Evolutionary conservation across 2,113 vertebrate genomes (phyloP).

Genomic region (Ardeotis arabs): DNA sequence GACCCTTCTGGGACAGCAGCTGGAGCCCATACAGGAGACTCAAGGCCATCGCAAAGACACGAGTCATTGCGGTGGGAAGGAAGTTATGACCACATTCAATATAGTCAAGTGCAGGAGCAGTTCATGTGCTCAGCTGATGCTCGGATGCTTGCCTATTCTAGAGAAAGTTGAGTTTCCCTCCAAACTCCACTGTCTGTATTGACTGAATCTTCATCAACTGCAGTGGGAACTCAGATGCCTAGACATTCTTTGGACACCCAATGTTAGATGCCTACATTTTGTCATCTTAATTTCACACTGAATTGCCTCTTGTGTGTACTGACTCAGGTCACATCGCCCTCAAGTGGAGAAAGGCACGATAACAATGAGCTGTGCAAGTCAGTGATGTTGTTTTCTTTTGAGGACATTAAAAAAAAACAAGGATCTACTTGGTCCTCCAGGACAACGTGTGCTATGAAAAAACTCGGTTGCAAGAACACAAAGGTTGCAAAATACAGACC

Average conservation of each 20-base stretch:
- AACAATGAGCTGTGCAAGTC: background rate
- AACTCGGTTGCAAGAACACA: background rate
- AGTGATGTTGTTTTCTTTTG: background rate
- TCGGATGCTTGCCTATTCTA: background rate
- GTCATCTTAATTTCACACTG: background rate
- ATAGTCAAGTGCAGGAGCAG: background rate
- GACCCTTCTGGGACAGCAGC: background rate
- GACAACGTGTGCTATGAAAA: background rate
- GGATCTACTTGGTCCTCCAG: background rate
- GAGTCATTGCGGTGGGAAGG: accelerated
- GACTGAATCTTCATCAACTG: background rate
- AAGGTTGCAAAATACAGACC: background rate
- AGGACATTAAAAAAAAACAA: background rate
- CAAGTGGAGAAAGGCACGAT: slow-evolving; percentile 11
- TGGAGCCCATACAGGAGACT: background rate
- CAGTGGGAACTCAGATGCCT: background rate
- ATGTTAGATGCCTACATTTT: background rate
- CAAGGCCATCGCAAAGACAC: background rate
- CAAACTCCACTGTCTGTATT: background rate
- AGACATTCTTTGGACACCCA: background rate
- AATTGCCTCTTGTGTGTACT: background rate
- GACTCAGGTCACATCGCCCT: slow-evolving; percentile 40
- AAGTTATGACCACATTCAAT: background rate
- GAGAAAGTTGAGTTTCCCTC: background rate
- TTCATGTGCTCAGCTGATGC: background rate